A percentile compares a stretch with the other conserved stretches of the same genome.
Conservation (phyloP, 2,888 invertebrate genomes). For the Lissonota sp. region DNA sequence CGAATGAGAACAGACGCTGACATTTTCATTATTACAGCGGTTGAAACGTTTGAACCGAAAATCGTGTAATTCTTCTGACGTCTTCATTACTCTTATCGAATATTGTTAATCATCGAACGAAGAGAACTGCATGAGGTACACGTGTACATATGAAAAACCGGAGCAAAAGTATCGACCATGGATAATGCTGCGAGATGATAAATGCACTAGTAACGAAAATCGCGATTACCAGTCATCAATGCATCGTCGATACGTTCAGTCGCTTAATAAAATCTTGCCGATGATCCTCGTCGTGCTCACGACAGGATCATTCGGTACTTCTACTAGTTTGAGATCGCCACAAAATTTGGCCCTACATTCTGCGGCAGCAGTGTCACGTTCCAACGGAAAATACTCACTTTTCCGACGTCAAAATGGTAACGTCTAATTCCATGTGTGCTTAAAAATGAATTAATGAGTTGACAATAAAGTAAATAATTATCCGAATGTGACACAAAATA, state of each 20-base stretch:
- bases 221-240: slow-evolving; percentile 13
- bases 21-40: slow-evolving; percentile 19
- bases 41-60: background rate
- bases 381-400: background rate
- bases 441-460: background rate
- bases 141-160: background rate
- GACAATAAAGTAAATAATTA: background rate
- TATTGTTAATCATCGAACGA: slow-evolving; percentile 5
- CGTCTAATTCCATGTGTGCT: background rate
- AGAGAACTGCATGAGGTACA: background rate
- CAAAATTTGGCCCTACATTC: background rate
- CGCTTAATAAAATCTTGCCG: background rate
- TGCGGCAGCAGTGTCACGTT: background rate
- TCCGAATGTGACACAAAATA: background rate
- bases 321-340: background rate
- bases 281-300: slow-evolving; percentile 8
- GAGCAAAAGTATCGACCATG: slow-evolving; percentile 3
- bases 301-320: slow-evolving; percentile 16
- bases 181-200: slow-evolving; percentile 15
- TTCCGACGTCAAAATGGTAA: slow-evolving; percentile 13
- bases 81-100: slow-evolving; percentile 5
- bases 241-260: slow-evolving; percentile 2
- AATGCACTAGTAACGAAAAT: slow-evolving; percentile 4
- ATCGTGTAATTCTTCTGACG: background rate
- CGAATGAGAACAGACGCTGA: background rate